Base-by-base conservation (phyloP, 1,140 invertebrate genomes). In the Drosophila simulans region DNA sequence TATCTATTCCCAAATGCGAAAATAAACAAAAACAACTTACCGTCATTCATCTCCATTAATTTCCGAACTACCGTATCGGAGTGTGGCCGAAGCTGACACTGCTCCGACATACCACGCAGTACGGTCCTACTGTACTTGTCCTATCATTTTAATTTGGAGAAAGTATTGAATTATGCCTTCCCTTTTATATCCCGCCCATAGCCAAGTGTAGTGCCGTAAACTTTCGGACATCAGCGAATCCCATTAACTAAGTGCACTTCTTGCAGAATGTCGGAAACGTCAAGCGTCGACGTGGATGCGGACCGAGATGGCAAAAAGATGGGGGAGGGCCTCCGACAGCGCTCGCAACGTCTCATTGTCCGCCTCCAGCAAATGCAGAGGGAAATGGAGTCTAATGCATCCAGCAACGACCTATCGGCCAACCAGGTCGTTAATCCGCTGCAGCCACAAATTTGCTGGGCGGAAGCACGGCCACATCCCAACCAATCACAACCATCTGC, bases 11-110 rank as follows among this genome's bases (percentile, higher is more conserved):
- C 35, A 46, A 22, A 48, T 20, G 22, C 42, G 15, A 49, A 20
- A 25, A 5, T 5, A 25, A 63, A 59, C 52, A 49, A 62, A 52
- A 15, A 22, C 20, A 43, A 39, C 22, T 80, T 66, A 89, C 84
- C 84, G 74, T 89, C 84, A 51, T 90, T 90, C 84, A 89, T 89
- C 34, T 39, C 52, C 43, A 39, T 17, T 12, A 20, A 20, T 42
- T 35, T 37, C n/a, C 3, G 31, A 60, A 35, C 13, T 35, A 12
- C 8, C 11, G n/a, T 8, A 63, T 10, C n/a, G 15, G 8, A 63
- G 59, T 63, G 27, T 54, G 51, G 25, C 27, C 59, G 35, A 31
- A 45, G 17, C 13, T 13, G 10, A 27, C 8, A 27, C n/a, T 51
- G 48, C 12, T 63, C 22, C 15, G 17, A 35, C 35, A 63, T 7